Conservation (phyloP, 2,113 vertebrate species). For the Lagopus leucura region DNA sequence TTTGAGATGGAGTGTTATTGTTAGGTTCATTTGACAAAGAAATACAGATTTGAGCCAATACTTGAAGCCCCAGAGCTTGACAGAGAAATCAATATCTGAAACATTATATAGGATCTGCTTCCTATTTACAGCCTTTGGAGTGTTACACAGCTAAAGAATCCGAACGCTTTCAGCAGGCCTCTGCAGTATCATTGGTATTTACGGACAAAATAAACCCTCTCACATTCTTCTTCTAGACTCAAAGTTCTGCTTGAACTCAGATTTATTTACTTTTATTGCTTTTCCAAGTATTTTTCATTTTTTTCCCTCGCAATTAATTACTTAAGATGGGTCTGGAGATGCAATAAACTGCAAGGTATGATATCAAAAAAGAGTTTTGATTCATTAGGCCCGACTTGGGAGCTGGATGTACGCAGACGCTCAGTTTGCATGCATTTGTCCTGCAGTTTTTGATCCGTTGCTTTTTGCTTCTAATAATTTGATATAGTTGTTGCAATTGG, state of each 20-base stretch:
- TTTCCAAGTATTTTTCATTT: fast-evolving
- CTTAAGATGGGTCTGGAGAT: background rate
- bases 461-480: background rate
- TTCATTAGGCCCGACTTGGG: fast-evolving
- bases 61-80: background rate
- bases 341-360: background rate
- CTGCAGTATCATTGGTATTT: background rate
- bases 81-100: background rate
- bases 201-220: background rate
- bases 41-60: background rate
- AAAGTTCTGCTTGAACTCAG: background rate
- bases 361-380: background rate
- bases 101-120: background rate
- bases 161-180: fast-evolving
- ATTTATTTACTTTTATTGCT: background rate
- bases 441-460: background rate
- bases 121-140: background rate
- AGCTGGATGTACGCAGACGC: background rate
- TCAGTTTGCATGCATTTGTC: background rate
- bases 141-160: background rate
- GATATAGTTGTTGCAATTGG: background rate
- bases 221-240: background rate
- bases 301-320: background rate
- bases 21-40: background rate
- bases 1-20: background rate